These are phyloP conservation scores for Danaus melanippus DNA, from an alignment of 1,140 invertebrate genomes.

Conservation along the genomic window DNA sequence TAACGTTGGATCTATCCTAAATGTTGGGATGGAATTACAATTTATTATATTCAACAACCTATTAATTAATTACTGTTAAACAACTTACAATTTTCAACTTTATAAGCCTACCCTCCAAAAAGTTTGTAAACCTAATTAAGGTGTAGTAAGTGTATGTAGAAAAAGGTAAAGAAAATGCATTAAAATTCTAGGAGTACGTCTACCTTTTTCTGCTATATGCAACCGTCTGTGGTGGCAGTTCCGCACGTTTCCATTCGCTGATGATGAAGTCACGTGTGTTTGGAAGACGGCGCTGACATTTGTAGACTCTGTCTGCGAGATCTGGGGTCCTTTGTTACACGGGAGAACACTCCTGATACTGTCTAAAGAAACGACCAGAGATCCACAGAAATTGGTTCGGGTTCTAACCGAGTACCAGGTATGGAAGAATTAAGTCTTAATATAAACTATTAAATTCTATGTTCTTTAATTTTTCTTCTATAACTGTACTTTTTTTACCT, in stretches of 20 bases:
- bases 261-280: slow-evolving; percentile 78
- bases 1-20: too few species aligned
- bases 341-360: slow-evolving; percentile 80
- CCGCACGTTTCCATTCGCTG: slow-evolving; percentile 79
- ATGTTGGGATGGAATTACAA: too few species aligned
- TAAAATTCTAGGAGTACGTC: slow-evolving; percentile 77
- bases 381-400: slow-evolving; percentile 81
- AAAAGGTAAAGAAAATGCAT: not conserved
- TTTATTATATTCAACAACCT: too few species aligned
- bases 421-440: not conserved
- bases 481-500: not conserved
- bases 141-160: too few species aligned
- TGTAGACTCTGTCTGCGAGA: slow-evolving; percentile 88
- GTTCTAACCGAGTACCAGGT: slow-evolving; percentile 80
- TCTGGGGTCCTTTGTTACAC: slow-evolving; percentile 87
- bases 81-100: too few species aligned
- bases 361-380: slow-evolving; percentile 78
- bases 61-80: too few species aligned
- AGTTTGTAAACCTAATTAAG: too few species aligned
- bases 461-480: too few species aligned
- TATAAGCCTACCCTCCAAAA: too few species aligned
- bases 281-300: slow-evolving; percentile 93
- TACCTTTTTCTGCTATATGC: slow-evolving; percentile 84
- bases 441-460: slow-evolving; percentile 3
- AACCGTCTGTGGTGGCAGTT: slow-evolving; percentile 91